phyloP scores from a whole-genome alignment of 2,113 vertebrate genomes.

The Labrus mixtus region DNA sequence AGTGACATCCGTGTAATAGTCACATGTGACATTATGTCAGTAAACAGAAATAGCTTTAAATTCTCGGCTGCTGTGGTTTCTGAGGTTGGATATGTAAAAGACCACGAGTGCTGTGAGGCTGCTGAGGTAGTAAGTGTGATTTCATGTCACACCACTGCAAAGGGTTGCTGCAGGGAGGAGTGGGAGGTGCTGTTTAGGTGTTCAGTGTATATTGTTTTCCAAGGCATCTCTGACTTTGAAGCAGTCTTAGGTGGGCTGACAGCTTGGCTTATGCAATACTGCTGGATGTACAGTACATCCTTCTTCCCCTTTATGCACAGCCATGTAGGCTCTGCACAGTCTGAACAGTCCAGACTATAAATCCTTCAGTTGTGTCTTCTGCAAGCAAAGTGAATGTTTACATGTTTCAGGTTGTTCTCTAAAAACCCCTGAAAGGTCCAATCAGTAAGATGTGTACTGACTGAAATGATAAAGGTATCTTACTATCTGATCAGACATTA shows the following conservation, averaged over 20 bases:
- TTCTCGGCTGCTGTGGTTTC: background rate
- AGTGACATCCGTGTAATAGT: too few species aligned
- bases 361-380: slow-evolving; percentile 8
- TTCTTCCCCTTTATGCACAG: slow-evolving; percentile 5
- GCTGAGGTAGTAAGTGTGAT: background rate
- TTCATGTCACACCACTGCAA: background rate
- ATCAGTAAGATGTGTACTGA: too few species aligned
- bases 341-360: background rate
- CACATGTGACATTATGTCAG: background rate
- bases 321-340: background rate
- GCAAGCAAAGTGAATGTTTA: background rate
- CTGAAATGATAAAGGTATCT: too few species aligned
- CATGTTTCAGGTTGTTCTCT: too few species aligned
- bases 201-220: slow-evolving; percentile 13
- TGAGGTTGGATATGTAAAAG: background rate
- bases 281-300: background rate
- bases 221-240: slow-evolving; percentile 41
- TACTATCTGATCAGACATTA: too few species aligned
- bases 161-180: background rate
- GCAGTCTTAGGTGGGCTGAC: slow-evolving; percentile 21
- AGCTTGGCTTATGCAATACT: slow-evolving; percentile 25
- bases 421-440: too few species aligned
- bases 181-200: slow-evolving; percentile 22
- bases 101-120: background rate
- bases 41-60: background rate